Percentiles rank a stretch among this genome's conserved stretches.
Conservation (phyloP, 2,797 vertebrate genomes). For the Sparidentex hasta region DNA sequence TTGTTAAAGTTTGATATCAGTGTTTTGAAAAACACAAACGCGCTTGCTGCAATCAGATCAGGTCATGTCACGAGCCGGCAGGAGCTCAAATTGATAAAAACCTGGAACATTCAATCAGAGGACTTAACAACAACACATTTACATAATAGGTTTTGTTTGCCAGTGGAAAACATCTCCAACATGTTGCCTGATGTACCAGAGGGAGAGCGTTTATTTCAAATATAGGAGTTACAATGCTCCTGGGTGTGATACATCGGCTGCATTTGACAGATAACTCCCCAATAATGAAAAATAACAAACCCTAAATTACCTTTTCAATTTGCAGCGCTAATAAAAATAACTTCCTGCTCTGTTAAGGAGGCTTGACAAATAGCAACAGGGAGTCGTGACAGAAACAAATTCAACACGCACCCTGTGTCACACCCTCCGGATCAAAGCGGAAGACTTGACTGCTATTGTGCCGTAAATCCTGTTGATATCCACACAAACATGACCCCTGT, state of each 20-base stretch:
- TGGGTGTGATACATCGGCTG: constrained; percentile 7
- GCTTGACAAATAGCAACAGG: constrained; percentile 50
- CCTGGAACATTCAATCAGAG: constrained; percentile 37
- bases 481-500: constrained; percentile 82
- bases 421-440: constrained; percentile 72
- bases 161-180: background rate
- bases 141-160: background rate
- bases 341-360: constrained; percentile 38
- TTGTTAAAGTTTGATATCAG: constrained; percentile 25
- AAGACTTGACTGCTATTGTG: constrained; percentile 72
- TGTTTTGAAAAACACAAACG: constrained; percentile 32
- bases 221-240: background rate
- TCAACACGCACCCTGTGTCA: constrained; percentile 57
- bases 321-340: constrained; percentile 39
- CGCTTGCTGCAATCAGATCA: constrained; percentile 4
- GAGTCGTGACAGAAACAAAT: constrained; percentile 51
- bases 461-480: constrained; percentile 81
- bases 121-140: constrained; percentile 8
- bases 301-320: constrained; percentile 41
- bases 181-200: too few species aligned
- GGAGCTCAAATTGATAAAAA: constrained; percentile 33
- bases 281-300: constrained; percentile 40
- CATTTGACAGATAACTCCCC: constrained; percentile 11
- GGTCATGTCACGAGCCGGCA: constrained; percentile 33
- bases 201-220: too few species aligned